Conservation (phyloP, 1,140 invertebrate genomes). For the Oryzaephilus surinamensis region DNA sequence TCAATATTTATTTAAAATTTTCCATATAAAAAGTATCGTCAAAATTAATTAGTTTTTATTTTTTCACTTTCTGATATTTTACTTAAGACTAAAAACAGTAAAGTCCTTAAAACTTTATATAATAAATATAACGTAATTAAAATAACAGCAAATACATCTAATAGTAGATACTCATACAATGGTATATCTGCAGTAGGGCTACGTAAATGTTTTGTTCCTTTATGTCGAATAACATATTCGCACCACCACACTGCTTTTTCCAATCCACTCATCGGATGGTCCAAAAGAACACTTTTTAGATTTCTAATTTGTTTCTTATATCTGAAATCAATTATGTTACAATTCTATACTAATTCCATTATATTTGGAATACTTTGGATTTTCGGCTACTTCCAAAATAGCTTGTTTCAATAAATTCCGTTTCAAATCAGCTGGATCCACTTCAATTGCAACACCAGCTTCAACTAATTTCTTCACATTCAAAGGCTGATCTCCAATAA, state of each 20-base stretch:
- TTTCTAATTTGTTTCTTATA: conserved; percentile 5
- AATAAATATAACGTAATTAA: too few relatives aligned
- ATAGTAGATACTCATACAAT: too few relatives aligned
- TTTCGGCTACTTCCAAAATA: conserved; percentile 10
- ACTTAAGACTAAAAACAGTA: too few relatives aligned
- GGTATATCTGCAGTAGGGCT: conserved; percentile 24
- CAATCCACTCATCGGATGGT: conserved; percentile 22
- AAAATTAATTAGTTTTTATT: too few relatives aligned
- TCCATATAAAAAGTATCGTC: too few relatives aligned
- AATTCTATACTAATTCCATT: too few relatives aligned
- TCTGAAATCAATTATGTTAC: too few relatives aligned
- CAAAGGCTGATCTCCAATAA: conserved; percentile 29
- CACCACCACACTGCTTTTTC: conserved; percentile 37
- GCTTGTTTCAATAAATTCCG: conserved; percentile 10
- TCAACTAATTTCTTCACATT: conserved; percentile 22
- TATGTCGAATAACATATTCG: conserved; percentile 35
- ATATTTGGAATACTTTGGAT: too few relatives aligned
- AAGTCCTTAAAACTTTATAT: too few relatives aligned
- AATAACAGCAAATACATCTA: too few relatives aligned
- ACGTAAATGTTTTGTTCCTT: conserved; percentile 24
- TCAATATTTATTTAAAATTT: too few relatives aligned
- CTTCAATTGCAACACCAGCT: conserved; percentile 20
- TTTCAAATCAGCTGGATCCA: conserved; percentile 11
- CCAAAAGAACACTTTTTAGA: conserved; percentile 5
- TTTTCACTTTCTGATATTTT: too few relatives aligned